Evolutionary conservation across 2,113 vertebrate species (phyloP).

Genomic region (Hydrochoerus hydrochaeris): DNA sequence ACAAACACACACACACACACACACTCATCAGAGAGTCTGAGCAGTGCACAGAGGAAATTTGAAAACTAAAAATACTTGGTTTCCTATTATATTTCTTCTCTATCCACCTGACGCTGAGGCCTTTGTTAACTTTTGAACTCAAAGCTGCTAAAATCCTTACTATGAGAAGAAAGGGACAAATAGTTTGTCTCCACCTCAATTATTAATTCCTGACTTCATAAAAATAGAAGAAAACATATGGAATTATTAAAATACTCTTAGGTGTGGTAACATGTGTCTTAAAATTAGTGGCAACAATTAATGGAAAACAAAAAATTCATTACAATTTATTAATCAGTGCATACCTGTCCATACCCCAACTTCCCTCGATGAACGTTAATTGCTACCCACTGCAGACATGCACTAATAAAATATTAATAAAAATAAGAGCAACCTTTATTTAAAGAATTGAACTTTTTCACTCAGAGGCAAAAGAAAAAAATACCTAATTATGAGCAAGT

Average conservation of each 20-base stretch:
- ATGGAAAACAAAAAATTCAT: not conserved
- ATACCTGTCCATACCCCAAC: not conserved
- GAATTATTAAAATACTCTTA: not conserved
- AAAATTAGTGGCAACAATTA: not conserved
- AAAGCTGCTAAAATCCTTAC: not conserved
- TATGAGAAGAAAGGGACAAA: not conserved
- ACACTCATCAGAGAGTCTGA: conserved; percentile 43
- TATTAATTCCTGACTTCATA: not conserved
- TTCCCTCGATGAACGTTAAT: not conserved
- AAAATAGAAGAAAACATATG: not conserved
- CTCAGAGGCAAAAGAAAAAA: not conserved
- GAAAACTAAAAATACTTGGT: conserved; percentile 73
- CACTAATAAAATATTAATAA: not conserved
- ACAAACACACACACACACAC: not conserved
- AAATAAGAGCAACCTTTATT: not conserved
- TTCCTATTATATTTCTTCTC: not conserved
- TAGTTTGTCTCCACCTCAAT: not conserved
- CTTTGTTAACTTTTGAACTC: not conserved
- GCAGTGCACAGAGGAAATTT: conserved; percentile 64
- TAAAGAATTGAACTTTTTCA: not conserved
- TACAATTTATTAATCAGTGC: not conserved
- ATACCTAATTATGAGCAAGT: not conserved
- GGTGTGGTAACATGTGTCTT: not conserved
- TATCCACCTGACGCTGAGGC: not conserved
- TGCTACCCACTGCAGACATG: not conserved